Base-by-base conservation (phyloP, 1,140 invertebrate species). In the Ceratina australensis region DNA sequence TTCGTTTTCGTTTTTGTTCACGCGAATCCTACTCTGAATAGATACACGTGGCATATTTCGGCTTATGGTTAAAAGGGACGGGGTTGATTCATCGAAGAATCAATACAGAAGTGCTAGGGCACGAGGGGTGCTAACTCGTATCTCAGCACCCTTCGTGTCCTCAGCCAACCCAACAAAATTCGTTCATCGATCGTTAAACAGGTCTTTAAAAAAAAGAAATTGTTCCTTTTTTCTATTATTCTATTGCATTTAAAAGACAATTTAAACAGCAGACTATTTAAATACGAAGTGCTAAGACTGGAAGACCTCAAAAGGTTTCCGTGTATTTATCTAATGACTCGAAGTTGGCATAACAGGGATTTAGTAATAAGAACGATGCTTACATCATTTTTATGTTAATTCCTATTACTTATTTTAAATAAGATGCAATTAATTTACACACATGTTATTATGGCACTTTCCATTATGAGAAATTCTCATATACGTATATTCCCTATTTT, bases 51-150 rank as follows among this genome's bases (percentile, higher is more conserved):
- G 10, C 24, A 67, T 85, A 86, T 78, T 88, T 90, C 89, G 20
- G 80, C 69, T 87, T 86, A 82, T 42, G 61, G 26, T 49, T 67
- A 24, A 66, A 66, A n/a, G n/a, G n/a, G n/a, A n/a, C n/a, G 78
- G 72, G 42, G 60, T 83, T 72, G 80, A 89, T 82, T 82, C 73
- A 84, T 80, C 28, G 56, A 77, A 80, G 74, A 80, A 89, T 89
- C 88, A 89, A 89, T 89, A 89, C 73, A 67, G 63, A 80, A 72
- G n/a, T 71, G 61, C 78, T 56, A 81, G 79, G 78, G 78, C 8
- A 2, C 33, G 33, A 42, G 10, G 33, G 33, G 33, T 42, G 33
- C 33, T 42, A 8, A 83, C 83, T 71, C 69, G 28, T 1, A 13
- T 5, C 24, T 16, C 10, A n/a, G 4, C 61, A 60, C 52, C n/a